Conservation (phyloP, 2,797 vertebrate species). For the Falco columbarius region DNA sequence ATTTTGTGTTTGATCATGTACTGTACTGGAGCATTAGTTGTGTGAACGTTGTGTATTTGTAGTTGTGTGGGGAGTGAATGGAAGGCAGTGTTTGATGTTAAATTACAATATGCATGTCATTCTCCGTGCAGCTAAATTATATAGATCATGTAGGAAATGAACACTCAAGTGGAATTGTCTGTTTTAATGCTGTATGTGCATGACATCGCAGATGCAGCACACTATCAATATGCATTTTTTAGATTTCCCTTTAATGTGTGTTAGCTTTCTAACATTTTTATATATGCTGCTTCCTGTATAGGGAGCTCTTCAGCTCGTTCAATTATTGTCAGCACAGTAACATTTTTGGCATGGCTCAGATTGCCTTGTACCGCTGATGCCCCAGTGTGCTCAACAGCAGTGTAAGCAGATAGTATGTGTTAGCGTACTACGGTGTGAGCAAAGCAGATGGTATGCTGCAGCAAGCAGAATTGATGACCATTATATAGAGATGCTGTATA, state of each 20-base stretch:
- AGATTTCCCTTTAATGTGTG: not conserved
- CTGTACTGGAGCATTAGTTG: not conserved
- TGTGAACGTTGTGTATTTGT: not conserved
- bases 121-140: not conserved
- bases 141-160: not conserved
- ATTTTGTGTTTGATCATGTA: not conserved
- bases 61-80: not conserved
- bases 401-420: not conserved
- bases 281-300: not conserved
- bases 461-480: not conserved
- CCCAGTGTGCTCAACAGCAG: not conserved
- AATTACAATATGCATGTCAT: not conserved
- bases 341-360: not conserved
- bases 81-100: not conserved
- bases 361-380: not conserved
- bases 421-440: not conserved
- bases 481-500: not conserved
- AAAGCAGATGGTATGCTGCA: slow-evolving; percentile 39
- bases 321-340: not conserved
- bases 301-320: not conserved
- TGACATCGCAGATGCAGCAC: not conserved
- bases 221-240: not conserved
- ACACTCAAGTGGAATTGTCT: not conserved
- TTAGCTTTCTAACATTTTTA: not conserved
- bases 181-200: not conserved